These are phyloP conservation scores for Campylomormyrus tamandua DNA, from an alignment of 2,113 vertebrate species.

Conservation along the genomic window DNA sequence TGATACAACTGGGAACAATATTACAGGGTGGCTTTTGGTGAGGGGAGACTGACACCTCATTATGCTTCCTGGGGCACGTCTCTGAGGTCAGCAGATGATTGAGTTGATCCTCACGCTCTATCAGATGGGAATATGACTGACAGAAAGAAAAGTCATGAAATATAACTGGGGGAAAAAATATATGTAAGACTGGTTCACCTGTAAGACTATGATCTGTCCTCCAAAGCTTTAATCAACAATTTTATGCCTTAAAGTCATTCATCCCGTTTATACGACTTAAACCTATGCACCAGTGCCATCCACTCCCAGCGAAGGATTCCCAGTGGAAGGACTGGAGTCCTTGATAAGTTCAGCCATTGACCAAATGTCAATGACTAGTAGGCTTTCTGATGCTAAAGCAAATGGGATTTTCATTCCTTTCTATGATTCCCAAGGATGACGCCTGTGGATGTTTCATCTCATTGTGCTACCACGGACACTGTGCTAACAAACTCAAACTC, in stretches of 20 bases:
- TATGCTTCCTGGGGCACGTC: neutral
- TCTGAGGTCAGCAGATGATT: slow-evolving; percentile 8
- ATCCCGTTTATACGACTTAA: neutral
- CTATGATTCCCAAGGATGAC: neutral
- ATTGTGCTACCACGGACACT: neutral
- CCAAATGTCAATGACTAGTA: neutral
- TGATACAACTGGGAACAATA: neutral
- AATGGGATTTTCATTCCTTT: neutral
- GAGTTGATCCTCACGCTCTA: neutral
- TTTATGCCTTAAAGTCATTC: neutral
- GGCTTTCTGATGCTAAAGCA: neutral
- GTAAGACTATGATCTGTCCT: neutral
- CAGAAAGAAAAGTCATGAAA: neutral
- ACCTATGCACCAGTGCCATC: neutral
- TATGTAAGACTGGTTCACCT: neutral
- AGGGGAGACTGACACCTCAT: neutral
- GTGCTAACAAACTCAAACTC: neutral
- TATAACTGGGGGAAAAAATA: neutral
- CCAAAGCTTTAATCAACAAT: neutral
- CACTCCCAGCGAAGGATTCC: neutral
- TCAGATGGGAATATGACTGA: neutral
- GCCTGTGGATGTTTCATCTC: neutral
- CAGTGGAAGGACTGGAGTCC: neutral
- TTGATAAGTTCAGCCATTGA: neutral
- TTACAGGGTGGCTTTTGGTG: slow-evolving; percentile 8